A percentile compares a stretch with the other conserved stretches of the same genome.
Conservation (phyloP, 1,140 invertebrate genomes). For the Drosophila navojoa region DNA sequence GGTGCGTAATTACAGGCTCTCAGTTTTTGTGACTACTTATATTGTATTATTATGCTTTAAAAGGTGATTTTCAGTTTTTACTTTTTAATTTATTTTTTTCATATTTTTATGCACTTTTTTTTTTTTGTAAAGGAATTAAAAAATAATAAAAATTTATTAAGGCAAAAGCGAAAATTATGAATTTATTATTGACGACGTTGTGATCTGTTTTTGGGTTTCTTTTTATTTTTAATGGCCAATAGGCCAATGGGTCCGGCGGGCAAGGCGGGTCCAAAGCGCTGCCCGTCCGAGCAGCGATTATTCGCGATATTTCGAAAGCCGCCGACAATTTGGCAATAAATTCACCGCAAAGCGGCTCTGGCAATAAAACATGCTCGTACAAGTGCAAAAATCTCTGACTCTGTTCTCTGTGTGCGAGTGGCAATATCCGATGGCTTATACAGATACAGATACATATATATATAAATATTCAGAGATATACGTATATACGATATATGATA, state of each 20-base stretch:
- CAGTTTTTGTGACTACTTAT: constrained; percentile 47
- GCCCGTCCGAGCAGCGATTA: constrained; percentile 10
- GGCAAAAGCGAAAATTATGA: constrained; percentile 77
- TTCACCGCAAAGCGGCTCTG: constrained; percentile 68
- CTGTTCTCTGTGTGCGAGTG: constrained; percentile 17
- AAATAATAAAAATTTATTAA: constrained; percentile 82
- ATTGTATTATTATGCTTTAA: constrained; percentile 61
- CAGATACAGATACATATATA: constrained; percentile 7
- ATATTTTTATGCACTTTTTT: constrained; percentile 44
- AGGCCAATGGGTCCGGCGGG: constrained; percentile 7
- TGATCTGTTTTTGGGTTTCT: constrained; percentile 4
- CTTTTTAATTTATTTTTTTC: constrained; percentile 21
- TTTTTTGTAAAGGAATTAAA: constrained; percentile 69
- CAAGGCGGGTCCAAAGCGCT: background rate
- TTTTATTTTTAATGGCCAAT: constrained; percentile 49
- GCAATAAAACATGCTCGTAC: constrained; percentile 69
- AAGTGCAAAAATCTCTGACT: constrained; percentile 53
- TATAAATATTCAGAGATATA: constrained; percentile 2
- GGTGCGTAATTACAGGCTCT: constrained; percentile 47
- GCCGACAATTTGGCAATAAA: constrained; percentile 77
- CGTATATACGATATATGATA: no score
- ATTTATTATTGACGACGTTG: constrained; percentile 71
- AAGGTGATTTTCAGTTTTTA: constrained; percentile 46
- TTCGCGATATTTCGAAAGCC: constrained; percentile 73
- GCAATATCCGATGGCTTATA: constrained; percentile 27